Evolutionary conservation across 2,797 vertebrate genomes (phyloP), one percentile per base, ranked within the genome.

Genomic region (Neosalanx taihuensis): DNA sequence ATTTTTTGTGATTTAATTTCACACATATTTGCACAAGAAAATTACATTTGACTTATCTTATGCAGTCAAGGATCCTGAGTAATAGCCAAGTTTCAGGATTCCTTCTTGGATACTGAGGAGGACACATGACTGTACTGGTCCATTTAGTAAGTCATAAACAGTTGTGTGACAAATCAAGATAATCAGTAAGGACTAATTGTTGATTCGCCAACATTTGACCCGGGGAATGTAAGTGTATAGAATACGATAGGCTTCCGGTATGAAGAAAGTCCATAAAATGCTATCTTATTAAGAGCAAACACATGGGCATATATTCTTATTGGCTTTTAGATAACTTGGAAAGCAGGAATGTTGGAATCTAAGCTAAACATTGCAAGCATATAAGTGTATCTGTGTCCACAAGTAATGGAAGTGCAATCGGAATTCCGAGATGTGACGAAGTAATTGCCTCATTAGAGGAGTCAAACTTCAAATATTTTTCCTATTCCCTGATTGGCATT

Each of bases 41-140:
- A 95, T 95, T 93, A 90, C 90, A 92, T 94, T 93, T 93, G 89
- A 92, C 92, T 94, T 95, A 94, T 95, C 93, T 91, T 87, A 86
- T 86, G 83, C 77, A 87, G 76, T 79, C 7, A 73, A 82, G 70
- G 76, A 80, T 85, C 72, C 79, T 85, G 85, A 87, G 87, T 91
- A 91, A 89, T 88, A 85, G 89, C 77, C 76, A 79, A 68, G 86
- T 74, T 76, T 64, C 74, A 53, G 72, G 84, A 86, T 86, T 81
- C 83, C 64, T 26, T 49, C 67, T 75, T 56, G 82, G 85, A 87
- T 84, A 83, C 69, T 84, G 82, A 81, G 82, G 83, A 75, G 76
- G 83, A 82, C 81, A 86, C 84, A 85, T 65, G 80, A 77, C 71
- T 33, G 15, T 71, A 68, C 73, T 66, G 53, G 65, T 35, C 67